Base-by-base conservation (phyloP, 2,888 invertebrate species). In the Hanleya hanleyi region DNA sequence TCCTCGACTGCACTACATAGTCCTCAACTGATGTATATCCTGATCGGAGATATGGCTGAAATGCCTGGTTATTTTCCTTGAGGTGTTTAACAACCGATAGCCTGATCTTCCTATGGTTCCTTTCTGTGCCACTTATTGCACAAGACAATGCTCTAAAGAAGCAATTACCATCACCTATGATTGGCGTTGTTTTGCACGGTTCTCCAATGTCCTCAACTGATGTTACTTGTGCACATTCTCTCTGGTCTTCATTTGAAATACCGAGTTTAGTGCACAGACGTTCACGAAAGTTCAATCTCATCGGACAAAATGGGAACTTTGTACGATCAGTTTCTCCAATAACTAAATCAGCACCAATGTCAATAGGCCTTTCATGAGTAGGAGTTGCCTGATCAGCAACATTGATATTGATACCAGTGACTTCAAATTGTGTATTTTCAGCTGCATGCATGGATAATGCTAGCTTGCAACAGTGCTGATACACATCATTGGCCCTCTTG, bases 131-230 rank as follows among this genome's bases (percentile, higher is more conserved):
- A 12, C 9, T 12, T 41, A 41, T 41, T 18, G 18, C 41, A 18
- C 18, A 61, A 1, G 69, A 69, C 61, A 69, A 37, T 37, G 69
- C 57, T 69, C 69, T 18, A 26, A 69, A 69, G n/a, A 69, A 61
- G 61, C 69, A 69, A 38, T 69, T 69, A 37, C 69, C 69, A 61
- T 69, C 69, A 35, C 9, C 18, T 41, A 12, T 18, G 9, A 41
- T 41, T 41, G 9, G 9, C 18, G 9, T 41, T 9, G 41, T 33
- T 37, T 32, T 62, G 18, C 41, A 41, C 9, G 41, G 41, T 18
- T 41, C 41, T 9, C 18, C 41, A 9, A 41, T 18, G 18, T 12
- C 18, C 9, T 41, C 41, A 41, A 41, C 41, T 12, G 18, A 18
- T 12, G 9, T 41, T 41, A 9, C 41, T 9, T 12, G 9, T 18